Conservation (phyloP, 1,140 invertebrate genomes). For the Macrosteles quadrilineatus region DNA sequence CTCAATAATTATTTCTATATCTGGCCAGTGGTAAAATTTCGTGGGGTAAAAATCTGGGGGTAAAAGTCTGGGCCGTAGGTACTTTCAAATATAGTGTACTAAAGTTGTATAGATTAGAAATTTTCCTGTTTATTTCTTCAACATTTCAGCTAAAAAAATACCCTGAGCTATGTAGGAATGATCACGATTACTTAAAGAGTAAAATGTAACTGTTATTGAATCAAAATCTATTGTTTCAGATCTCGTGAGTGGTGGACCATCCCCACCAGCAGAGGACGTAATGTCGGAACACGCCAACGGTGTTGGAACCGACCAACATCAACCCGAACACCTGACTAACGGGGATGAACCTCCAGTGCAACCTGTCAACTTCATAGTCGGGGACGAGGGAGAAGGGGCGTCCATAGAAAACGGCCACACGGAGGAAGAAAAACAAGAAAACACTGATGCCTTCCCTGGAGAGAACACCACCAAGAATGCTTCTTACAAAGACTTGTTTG, state of each 20-base stretch:
- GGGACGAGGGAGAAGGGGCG: conserved; percentile 45
- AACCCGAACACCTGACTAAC: background rate
- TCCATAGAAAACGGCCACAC: conserved; percentile 30
- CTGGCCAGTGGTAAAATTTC: no score
- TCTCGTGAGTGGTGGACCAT: background rate
- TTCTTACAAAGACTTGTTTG: conserved; percentile 48
- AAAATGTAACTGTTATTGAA: background rate
- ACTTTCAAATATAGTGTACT: no score
- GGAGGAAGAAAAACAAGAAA: conserved; percentile 51
- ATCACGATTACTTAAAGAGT: background rate
- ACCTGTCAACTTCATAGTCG: conserved; percentile 55
- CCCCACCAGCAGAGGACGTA: background rate
- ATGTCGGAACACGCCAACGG: background rate
- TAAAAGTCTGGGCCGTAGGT: no score
- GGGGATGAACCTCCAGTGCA: background rate
- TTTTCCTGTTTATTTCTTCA: no score
- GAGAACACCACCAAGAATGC: conserved; percentile 42
- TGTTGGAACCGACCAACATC: background rate
- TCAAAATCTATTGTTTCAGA: background rate
- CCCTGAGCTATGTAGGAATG: no score
- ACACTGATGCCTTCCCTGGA: conserved; percentile 53
- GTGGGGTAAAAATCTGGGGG: no score
- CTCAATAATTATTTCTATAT: no score
- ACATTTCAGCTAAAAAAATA: no score
- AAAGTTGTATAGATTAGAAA: no score